Conservation (phyloP, 2,888 invertebrate species). For the Geophilus truncorum region DNA sequence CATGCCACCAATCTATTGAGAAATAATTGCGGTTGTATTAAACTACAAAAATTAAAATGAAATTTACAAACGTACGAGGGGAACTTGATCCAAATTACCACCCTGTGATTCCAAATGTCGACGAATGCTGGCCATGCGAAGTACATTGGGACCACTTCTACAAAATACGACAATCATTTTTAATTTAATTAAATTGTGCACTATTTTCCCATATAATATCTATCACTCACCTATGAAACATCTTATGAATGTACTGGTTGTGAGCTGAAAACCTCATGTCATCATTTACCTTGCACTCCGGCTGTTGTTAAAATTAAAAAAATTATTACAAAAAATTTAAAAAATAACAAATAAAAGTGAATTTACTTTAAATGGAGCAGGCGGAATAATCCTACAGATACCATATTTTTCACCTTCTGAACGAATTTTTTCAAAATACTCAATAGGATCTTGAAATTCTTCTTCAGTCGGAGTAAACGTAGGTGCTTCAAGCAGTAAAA, state of each 20-base stretch:
- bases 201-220: slow-evolving; percentile 34
- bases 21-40: background rate
- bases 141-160: slow-evolving; percentile 80
- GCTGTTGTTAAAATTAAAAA: slow-evolving; percentile 49
- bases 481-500: slow-evolving; percentile 63
- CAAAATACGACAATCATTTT: too few relatives aligned
- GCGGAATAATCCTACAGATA: slow-evolving; percentile 81
- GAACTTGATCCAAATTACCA: slow-evolving; percentile 66
- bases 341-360: background rate
- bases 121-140: slow-evolving; percentile 77
- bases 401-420: slow-evolving; percentile 72
- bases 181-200: too few relatives aligned
- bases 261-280: slow-evolving; percentile 80
- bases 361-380: slow-evolving; percentile 62
- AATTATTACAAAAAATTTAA: background rate
- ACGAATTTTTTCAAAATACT: slow-evolving; percentile 74
- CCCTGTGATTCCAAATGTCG: slow-evolving; percentile 72
- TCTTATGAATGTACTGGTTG: slow-evolving; percentile 83
- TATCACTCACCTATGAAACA: slow-evolving; percentile 61
- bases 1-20: slow-evolving; percentile 73
- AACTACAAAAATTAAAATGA: background rate
- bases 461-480: slow-evolving; percentile 72
- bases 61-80: slow-evolving; percentile 65
- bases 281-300: slow-evolving; percentile 75
- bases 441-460: slow-evolving; percentile 79